These are phyloP conservation scores for Bibio marci DNA, from an alignment of 2,888 invertebrate species.

Conservation along the genomic window DNA sequence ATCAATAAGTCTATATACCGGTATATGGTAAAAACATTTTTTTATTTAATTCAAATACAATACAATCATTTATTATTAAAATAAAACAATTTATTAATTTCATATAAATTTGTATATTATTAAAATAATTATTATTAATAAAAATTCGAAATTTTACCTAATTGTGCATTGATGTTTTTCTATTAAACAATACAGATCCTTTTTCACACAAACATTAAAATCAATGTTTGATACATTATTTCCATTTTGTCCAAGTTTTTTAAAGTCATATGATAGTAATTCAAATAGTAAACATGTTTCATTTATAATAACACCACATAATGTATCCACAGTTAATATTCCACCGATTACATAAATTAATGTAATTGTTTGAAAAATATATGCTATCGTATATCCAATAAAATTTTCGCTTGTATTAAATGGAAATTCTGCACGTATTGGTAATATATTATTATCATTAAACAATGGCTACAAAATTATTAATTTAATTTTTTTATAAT, in stretches of 20 bases:
- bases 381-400: constrained; percentile 9
- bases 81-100: too few species aligned
- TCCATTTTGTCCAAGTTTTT: constrained; percentile 4
- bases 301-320: constrained; percentile 13
- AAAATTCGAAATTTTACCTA: too few species aligned
- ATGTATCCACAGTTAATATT: constrained; percentile 16
- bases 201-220: constrained; percentile 6
- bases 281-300: constrained; percentile 19
- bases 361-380: constrained; percentile 14
- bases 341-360: constrained; percentile 13
- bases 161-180: not conserved
- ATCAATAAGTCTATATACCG: too few species aligned
- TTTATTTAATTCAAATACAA: too few species aligned
- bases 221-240: constrained; percentile 7
- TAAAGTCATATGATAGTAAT: constrained; percentile 12
- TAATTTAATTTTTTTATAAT: too few species aligned
- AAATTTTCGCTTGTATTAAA: constrained; percentile 12
- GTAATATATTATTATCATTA: constrained; percentile 9
- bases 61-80: too few species aligned
- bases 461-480: constrained; percentile 5
- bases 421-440: constrained; percentile 16
- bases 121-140: too few species aligned
- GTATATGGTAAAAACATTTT: too few species aligned
- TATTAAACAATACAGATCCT: too few species aligned
- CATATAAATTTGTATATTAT: too few species aligned